phyloP scores from a whole-genome alignment of 2,797 vertebrate species.

The Malacoctenus gilli region DNA sequence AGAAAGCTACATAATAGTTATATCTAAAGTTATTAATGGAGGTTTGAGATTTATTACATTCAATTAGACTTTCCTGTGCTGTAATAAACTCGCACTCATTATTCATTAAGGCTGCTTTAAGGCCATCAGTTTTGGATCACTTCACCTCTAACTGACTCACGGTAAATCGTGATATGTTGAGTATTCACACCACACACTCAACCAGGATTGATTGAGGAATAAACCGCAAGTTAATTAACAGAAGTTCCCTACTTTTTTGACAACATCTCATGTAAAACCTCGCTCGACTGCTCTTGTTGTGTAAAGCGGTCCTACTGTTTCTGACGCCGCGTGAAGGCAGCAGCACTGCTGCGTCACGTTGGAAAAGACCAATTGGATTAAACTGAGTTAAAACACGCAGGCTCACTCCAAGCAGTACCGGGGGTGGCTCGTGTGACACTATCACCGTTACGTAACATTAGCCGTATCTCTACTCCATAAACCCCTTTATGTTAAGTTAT shows the following conservation, averaged over 20 bases:
- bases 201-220: accelerated
- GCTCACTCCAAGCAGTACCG: conserved; percentile 18
- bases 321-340: conserved; percentile 55
- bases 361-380: conserved; percentile 79
- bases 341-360: conserved; percentile 67
- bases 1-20: too few relatives aligned
- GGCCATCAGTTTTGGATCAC: background rate
- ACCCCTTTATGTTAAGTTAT: too few relatives aligned
- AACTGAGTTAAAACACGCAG: conserved; percentile 66
- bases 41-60: too few relatives aligned
- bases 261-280: background rate
- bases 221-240: too few relatives aligned
- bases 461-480: too few relatives aligned
- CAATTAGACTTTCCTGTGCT: background rate
- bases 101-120: background rate
- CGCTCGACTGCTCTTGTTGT: conserved; percentile 1
- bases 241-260: accelerated
- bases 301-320: conserved; percentile 12
- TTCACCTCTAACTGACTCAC: background rate
- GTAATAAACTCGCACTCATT: background rate
- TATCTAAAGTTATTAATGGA: too few relatives aligned
- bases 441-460: too few relatives aligned
- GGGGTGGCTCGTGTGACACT: background rate
- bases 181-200: background rate
- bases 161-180: background rate